These are phyloP conservation scores for Novumbra hubbsi DNA, from an alignment of 2,797 vertebrate species.

Conservation along the genomic window DNA sequence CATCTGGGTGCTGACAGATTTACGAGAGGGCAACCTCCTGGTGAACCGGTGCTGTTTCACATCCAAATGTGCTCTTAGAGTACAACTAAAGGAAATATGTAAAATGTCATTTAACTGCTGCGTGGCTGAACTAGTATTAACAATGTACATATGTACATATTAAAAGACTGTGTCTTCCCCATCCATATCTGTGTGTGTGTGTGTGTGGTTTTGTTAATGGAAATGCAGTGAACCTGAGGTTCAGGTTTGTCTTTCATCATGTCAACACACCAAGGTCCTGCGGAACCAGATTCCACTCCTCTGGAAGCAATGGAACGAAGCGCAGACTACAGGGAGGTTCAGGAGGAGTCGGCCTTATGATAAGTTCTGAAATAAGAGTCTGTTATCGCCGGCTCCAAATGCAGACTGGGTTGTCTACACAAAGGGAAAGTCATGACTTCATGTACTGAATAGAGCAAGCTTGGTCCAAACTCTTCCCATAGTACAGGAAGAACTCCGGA, in stretches of 20 bases:
- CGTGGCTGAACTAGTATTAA: neutral
- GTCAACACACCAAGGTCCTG: neutral
- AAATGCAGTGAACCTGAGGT: neutral
- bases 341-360: neutral
- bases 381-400: neutral
- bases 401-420: neutral
- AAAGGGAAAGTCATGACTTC: neutral
- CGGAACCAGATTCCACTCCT: neutral
- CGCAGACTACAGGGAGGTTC: neutral
- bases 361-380: neutral
- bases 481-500: too few relatives aligned
- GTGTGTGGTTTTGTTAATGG: neutral
- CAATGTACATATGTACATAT: neutral
- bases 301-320: neutral
- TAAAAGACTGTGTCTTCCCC: too few relatives aligned
- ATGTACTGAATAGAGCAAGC: neutral
- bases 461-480: too few relatives aligned
- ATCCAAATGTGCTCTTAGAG: slow-evolving; percentile 35
- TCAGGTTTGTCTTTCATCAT: neutral
- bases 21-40: slow-evolving; percentile 61
- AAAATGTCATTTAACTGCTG: slow-evolving; percentile 10
- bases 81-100: slow-evolving; percentile 21
- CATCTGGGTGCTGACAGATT: slow-evolving; percentile 65
- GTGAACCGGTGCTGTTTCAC: slow-evolving; percentile 58
- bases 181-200: neutral